Evolutionary conservation across 2,113 vertebrate genomes (phyloP).

Genomic region (Tretioscincus oriximinensis): DNA sequence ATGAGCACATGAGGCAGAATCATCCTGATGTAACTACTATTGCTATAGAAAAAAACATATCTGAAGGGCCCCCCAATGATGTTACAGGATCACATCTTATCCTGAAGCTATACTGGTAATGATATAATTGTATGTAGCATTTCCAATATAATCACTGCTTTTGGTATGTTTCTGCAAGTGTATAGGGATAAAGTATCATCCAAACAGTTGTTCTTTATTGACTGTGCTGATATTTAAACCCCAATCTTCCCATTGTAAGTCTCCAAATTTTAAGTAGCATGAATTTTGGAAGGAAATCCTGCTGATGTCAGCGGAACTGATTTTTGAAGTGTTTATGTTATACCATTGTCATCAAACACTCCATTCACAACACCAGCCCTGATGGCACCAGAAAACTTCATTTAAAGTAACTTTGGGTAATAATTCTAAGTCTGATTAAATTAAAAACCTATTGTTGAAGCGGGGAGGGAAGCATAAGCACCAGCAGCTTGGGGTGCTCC

Average conservation of each 20-base stretch:
- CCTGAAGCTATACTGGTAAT: too few relatives aligned
- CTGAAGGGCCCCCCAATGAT: too few relatives aligned
- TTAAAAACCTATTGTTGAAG: conserved; percentile 9
- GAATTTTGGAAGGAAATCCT: conserved; percentile 2
- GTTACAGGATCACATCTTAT: too few relatives aligned
- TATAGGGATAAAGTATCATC: neutral
- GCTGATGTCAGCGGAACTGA: conserved; percentile 18
- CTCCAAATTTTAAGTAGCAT: neutral
- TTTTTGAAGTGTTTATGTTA: conserved; percentile 8
- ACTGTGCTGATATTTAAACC: conserved; percentile 4
- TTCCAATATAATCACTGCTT: too few relatives aligned
- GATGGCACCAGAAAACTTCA: conserved; percentile 7
- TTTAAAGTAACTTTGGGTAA: conserved; percentile 14
- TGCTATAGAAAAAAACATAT: too few relatives aligned
- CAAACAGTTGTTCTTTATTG: neutral
- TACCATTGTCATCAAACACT: neutral
- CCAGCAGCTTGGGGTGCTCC: neutral
- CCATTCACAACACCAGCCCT: neutral
- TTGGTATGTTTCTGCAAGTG: neutral
- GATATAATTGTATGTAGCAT: too few relatives aligned
- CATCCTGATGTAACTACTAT: too few relatives aligned
- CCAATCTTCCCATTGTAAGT: neutral
- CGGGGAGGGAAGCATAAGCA: neutral
- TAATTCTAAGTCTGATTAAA: conserved; percentile 22
- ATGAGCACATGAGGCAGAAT: too few relatives aligned